Percentiles rank a stretch among this genome's conserved stretches.
These are phyloP conservation scores for Ptilodon capucinus DNA, from an alignment of 2,888 invertebrate genomes.

Conservation along the genomic window DNA sequence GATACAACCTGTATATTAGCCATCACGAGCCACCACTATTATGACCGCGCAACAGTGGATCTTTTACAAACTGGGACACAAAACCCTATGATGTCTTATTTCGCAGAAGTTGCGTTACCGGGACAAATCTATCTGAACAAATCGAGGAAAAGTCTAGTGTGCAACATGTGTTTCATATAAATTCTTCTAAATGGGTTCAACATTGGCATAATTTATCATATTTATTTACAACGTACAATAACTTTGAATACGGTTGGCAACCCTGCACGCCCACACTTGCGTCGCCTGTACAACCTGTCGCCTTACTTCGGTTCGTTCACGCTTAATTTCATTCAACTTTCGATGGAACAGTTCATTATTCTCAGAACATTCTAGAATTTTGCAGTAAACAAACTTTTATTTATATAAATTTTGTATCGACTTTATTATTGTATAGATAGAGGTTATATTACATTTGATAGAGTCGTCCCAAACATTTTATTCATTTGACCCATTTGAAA, in stretches of 20 bases:
- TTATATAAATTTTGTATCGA: conserved; percentile 9
- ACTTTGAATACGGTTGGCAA: not conserved
- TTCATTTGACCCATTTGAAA: not conserved
- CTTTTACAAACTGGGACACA: too few relatives aligned
- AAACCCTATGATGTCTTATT: too few relatives aligned
- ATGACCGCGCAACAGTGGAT: too few relatives aligned
- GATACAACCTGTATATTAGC: too few relatives aligned
- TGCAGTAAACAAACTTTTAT: conserved; percentile 1
- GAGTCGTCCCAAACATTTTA: not conserved
- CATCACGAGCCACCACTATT: too few relatives aligned
- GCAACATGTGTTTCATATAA: not conserved
- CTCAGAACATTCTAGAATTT: conserved; percentile 7
- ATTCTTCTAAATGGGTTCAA: not conserved
- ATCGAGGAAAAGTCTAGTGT: not conserved
- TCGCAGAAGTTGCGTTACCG: too few relatives aligned
- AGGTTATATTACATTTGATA: too few relatives aligned
- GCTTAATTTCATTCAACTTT: conserved; percentile 20
- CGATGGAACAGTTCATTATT: conserved; percentile 6
- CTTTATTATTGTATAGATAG: too few relatives aligned
- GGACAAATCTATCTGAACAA: not conserved
- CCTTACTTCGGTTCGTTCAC: conserved; percentile 4
- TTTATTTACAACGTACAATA: not conserved
- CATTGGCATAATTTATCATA: not conserved
- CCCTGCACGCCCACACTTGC: conserved; percentile 4
- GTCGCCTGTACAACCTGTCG: conserved; percentile 2